Evolutionary conservation across 1,140 invertebrate species (phyloP), one percentile per base, ranked within the genome.

Genomic region (Zaprionus ornatus): DNA sequence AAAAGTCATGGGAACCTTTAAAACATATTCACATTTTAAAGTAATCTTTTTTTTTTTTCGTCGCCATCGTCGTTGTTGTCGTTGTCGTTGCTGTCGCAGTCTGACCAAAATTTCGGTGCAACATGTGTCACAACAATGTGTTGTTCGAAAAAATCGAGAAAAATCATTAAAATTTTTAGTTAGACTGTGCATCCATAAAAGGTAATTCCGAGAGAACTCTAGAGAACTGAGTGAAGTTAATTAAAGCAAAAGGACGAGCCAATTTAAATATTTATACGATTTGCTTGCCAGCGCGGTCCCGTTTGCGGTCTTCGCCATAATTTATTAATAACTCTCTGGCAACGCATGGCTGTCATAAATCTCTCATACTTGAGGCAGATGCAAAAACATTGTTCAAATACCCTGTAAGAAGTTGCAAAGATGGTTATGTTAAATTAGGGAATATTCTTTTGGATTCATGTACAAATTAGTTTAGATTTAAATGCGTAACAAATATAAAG

Each of bases 301-400:
- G 29, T 59, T 57, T 64, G 60, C 48, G 40, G 52, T 59, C 81
- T 73, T 66, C 59, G 35, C 10, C 45, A 50, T 64, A 62, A 87
- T 83, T 86, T 90, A 91, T 86, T 88, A 82, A 90, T 88, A 88
- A 85, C 79, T 73, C 64, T 35, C 50, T 17, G 25, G 69, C 19
- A 82, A 70, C 75, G 78, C 59, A 85, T 81, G 85, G 81, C 79
- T 79, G 86, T 88, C 85, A 88, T 88, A 88, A 88, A 88, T 88
- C 85, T 88, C 74, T 88, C 77, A 90, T 81, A 82, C 79, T 81
- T 84, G 59, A 48, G 77, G 70, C 85, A 88, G 88, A 88, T 88
- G 84, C 74, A 80, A 80, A 80, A 87, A 88, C 70, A 87, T 74
- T 84, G 74, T 75, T 37, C 10, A 12, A 9, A 21, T 40, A 59